Evolutionary conservation across 2,888 invertebrate species (phyloP), one percentile per base, ranked within the genome.

Genomic region (Nebria brevicollis): DNA sequence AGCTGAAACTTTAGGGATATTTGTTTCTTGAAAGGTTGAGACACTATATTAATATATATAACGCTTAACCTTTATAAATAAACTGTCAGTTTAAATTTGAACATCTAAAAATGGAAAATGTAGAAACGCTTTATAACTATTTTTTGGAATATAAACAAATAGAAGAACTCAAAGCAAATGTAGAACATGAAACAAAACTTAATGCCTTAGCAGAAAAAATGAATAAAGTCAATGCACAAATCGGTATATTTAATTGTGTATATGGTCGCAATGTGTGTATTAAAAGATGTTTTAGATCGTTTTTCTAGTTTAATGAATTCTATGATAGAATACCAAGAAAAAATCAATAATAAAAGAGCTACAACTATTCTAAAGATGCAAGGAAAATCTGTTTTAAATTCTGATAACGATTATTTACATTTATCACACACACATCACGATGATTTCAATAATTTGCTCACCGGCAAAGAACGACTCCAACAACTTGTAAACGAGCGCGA

Each of bases 261-360:
- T 54, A 1, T 1, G 7, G 7, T 54, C 8, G 54, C 8, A 54
- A 54, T 54, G 13, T 11, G 2, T 54, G 2, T 54, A 8, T 11
- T 54, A 68, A 25, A 8, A 68, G 2, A 68, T 10, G 13, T 42
- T 42, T n/a, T 78, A 78, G 75, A 42, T n/a, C 41, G 20, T 25
- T 54, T 74, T 74, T 20, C n/a, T 42, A 13, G 65, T 43, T 68
- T 79, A 68, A 13, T 79, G 4, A 79, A 74, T 41, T 25, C 20
- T 13, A 74, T 74, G 26, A 79, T 73, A 20, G 79, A 79, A 54
- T 41, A 79, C n/a, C 68, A 66, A 74, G 74, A 79, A n/a, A 79
- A 74, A 42, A 79, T 79, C 25, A 79, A 66, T 20, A 74, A 73
- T 8, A 73, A 78, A 66, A 41, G 74, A 75, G 66, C 79, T 66